These are phyloP conservation scores for Spicauda simplicius DNA, from an alignment of 2,888 invertebrate species.

Conservation along the genomic window DNA sequence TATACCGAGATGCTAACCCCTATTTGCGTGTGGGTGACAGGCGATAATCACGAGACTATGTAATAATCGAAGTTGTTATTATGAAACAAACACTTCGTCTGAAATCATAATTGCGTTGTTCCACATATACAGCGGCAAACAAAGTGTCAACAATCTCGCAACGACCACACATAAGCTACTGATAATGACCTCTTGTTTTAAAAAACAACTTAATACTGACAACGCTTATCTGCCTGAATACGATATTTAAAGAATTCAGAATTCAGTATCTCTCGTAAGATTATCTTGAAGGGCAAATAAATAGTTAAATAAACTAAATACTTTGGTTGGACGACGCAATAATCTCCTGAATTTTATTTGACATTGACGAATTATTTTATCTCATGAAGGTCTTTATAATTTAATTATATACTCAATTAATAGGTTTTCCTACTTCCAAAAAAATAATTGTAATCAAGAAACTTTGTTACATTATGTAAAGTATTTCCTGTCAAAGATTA, in stretches of 20 bases:
- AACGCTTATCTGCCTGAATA: slow-evolving; percentile 24
- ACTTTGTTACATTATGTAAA: too few species aligned
- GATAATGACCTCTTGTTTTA: slow-evolving; percentile 33
- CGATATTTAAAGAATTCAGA: not conserved
- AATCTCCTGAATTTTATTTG: not conserved
- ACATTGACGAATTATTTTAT: not conserved
- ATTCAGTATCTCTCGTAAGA: slow-evolving; percentile 9
- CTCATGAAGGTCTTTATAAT: not conserved
- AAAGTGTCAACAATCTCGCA: slow-evolving; percentile 37
- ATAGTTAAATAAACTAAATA: not conserved
- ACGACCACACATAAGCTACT: slow-evolving; percentile 24
- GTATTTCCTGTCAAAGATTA: too few species aligned
- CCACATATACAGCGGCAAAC: slow-evolving; percentile 23
- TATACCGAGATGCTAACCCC: not conserved
- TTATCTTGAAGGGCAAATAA: slow-evolving; percentile 26
- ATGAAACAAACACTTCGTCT: slow-evolving; percentile 47
- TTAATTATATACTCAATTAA: not conserved
- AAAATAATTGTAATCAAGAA: too few species aligned
- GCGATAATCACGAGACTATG: slow-evolving; percentile 27
- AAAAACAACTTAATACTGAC: slow-evolving; percentile 13
- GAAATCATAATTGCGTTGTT: slow-evolving; percentile 33
- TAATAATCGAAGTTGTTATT: slow-evolving; percentile 42
- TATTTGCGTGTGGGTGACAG: not conserved
- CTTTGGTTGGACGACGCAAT: not conserved
- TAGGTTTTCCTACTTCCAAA: too few species aligned